These are phyloP conservation scores for Halcyon badia DNA, from an alignment of 2,797 vertebrate species.

Conservation along the genomic window DNA sequence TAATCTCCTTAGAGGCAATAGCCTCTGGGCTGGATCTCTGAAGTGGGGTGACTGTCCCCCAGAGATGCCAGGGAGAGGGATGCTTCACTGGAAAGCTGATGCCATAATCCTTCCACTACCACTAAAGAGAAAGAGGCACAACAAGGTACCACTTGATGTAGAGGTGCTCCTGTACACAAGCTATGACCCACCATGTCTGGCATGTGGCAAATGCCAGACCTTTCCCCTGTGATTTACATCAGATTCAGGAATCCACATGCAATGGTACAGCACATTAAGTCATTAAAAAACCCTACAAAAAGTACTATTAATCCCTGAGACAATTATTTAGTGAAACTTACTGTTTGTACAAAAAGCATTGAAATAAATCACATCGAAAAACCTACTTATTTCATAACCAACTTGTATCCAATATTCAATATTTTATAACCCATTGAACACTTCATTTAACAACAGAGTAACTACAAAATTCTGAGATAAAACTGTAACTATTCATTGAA, in stretches of 20 bases:
- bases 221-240: neutral
- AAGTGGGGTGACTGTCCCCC: neutral
- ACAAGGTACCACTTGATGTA: too few species aligned
- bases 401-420: neutral
- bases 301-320: neutral
- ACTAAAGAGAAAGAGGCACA: neutral
- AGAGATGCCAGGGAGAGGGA: neutral
- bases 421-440: neutral
- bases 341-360: neutral
- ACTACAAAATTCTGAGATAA: neutral
- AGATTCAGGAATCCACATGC: neutral
- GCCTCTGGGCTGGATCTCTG: neutral
- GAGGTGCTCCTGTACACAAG: neutral
- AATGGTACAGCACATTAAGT: neutral
- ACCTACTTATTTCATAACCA: neutral
- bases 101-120: rapidly evolving
- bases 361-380: neutral
- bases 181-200: rapidly evolving
- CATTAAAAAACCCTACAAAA: neutral
- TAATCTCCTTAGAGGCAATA: neutral
- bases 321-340: neutral
- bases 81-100: neutral
- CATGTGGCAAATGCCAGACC: neutral
- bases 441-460: neutral
- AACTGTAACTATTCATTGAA: neutral